Evolutionary conservation across 1,140 invertebrate genomes (phyloP), one percentile per base, ranked within the genome.

Genomic region (Pseudobourletiella spinata): DNA sequence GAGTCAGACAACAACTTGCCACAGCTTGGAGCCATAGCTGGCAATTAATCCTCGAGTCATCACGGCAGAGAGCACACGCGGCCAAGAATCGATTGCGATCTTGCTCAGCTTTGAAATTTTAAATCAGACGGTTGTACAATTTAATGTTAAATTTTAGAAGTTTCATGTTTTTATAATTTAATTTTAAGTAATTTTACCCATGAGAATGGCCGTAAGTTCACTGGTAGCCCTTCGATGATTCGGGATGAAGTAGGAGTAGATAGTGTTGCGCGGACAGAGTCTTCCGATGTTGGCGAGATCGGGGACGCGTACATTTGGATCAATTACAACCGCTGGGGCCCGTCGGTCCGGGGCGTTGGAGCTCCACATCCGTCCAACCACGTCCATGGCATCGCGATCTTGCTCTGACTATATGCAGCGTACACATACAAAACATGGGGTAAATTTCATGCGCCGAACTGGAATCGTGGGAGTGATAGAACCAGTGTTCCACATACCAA

Each of bases 181-280:
- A 11, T 39, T 39, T 11, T 39, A n/a, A 22, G 46, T 14, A 66
- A 39, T 26, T 15, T 66, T 67, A 70, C 70, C 29, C 39, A 63
- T 59, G 3, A 71, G 55, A 18, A 70, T 60, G 11, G 30, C 43
- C 1, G 43, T 42, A 1, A 71, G 55, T 22, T 62, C 35, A 4
- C 43, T 16, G 6, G 64, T 55, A 11, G 69, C 69, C 44, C 62
- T 24, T 11, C 62, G 57, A 63, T 71, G 70, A 14, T 28, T 25
- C 14, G 64, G 66, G 43, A 63, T 42, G 42, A 71, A 71, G 44
- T 69, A 69, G 6, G 50, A 65, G 32, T 64, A 71, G 1, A 66
- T 29, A 3, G 50, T 39, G n/a, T 51, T 63, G 55, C 60, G 57
- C 0, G 70, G 66, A 50, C 64, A 66, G 2, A 48, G 25, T 56